Conservation (phyloP, 2,888 invertebrate genomes). For the Pseudococcus longispinus region DNA sequence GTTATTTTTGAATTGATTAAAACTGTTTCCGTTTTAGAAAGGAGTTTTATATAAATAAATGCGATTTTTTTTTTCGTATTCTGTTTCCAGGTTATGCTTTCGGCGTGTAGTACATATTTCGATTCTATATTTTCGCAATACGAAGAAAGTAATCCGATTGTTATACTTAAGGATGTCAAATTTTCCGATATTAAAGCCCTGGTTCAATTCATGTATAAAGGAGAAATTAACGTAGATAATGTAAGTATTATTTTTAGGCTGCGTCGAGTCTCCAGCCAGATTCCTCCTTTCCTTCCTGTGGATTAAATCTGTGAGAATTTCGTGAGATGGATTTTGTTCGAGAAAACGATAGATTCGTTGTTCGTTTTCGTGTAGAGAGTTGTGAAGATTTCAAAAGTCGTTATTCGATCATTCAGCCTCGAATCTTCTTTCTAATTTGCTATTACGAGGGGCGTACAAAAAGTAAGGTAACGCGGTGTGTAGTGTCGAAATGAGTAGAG, state of each 20-base stretch:
- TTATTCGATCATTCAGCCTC: no score
- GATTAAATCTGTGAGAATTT: no score
- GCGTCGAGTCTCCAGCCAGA: not conserved
- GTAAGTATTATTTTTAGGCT: conserved; percentile 69
- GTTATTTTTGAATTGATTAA: conserved; percentile 34
- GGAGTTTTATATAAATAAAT: not conserved
- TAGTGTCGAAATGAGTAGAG: no score
- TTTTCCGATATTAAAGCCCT: conserved; percentile 88
- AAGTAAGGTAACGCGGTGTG: no score
- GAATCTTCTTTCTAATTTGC: no score
- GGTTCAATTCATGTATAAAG: conserved; percentile 94
- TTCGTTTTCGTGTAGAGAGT: no score
- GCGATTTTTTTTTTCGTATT: not conserved
- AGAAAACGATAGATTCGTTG: no score
- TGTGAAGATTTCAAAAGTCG: no score
- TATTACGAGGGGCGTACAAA: no score
- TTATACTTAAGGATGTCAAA: conserved; percentile 88
- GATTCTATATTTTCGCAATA: conserved; percentile 84
- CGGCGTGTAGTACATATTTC: conserved; percentile 91
- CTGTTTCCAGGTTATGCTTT: conserved; percentile 76
- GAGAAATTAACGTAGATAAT: conserved; percentile 93
- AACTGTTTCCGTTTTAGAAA: conserved; percentile 27
- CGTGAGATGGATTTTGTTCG: not conserved
- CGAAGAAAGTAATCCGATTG: conserved; percentile 80
- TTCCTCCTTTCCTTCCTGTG: no score